Base-by-base conservation (phyloP, 2,888 invertebrate genomes). In the Pachydiplax longipennis region DNA sequence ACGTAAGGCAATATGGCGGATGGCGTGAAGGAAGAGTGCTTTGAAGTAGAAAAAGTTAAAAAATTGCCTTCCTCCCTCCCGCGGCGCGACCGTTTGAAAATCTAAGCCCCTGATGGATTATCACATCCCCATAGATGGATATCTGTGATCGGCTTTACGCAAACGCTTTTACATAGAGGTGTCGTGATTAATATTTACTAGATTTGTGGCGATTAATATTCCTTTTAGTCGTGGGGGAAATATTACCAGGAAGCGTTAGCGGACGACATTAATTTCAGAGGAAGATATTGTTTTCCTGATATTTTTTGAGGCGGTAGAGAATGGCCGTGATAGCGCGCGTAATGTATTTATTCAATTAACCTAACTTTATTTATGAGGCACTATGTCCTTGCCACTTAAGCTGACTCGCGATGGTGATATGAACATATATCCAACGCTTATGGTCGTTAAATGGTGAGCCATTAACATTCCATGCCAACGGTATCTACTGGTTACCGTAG, bases 1-100 rank as follows among this genome's bases (percentile, higher is more conserved):
- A 87, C 61, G 65, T 65, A 31, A 65, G n/a, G 87, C 87, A 87
- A 87, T 35, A 87, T 87, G 87, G 87, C 87, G 87, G 83, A 87
- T 37, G 31, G 40, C 37, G 37, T 37, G 87, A 37, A 87, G 37
- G 58, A 83, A 35, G 82, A n/a, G 25, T 25, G 25, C 53, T 48
- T 53, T 58, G 83, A 58, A 83, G 83, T 35, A 65, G 65, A 87
- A 87, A 87, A 87, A 87, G 53, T 53, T 53, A 53, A 53, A 53
- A 53, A 53, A 73, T 83, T 87, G 37, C 58, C 61, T 22, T 37
- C 83, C 83, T 22, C 58, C 65, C 61, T 18, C 40, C 87, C 37
- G 61, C 37, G 37, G 61, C 58, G 35, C 61, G 22, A 58, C 37
- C 37, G 87, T 61, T 22, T 65, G 35, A 83, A 40, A 65, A 87